These are phyloP conservation scores for Solea senegalensis DNA, from an alignment of 2,113 vertebrate genomes.

Conservation along the genomic window DNA sequence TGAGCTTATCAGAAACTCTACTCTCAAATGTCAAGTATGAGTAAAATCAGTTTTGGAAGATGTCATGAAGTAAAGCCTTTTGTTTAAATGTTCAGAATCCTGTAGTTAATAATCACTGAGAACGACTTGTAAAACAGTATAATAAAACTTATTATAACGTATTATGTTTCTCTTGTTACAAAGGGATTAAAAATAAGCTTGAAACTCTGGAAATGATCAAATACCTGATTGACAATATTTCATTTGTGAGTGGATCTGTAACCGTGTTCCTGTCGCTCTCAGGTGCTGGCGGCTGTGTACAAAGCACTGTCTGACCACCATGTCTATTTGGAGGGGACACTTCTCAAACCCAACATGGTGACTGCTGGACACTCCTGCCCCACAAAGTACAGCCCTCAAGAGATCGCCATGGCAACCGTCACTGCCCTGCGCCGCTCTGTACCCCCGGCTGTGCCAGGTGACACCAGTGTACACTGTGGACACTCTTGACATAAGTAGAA, in stretches of 20 bases:
- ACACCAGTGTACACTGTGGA: conserved; percentile 34
- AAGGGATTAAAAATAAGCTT: too few relatives aligned
- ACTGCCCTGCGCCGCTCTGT: conserved; percentile 85
- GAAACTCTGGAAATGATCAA: too few relatives aligned
- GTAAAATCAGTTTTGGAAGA: too few relatives aligned
- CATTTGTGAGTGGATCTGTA: neutral
- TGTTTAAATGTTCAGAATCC: too few relatives aligned
- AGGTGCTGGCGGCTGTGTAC: conserved; percentile 85
- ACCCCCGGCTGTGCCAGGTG: conserved; percentile 86
- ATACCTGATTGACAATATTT: too few relatives aligned
- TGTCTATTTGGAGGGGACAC: conserved; percentile 79
- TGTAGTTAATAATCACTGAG: too few relatives aligned
- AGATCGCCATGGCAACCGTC: conserved; percentile 88
- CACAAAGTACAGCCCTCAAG: conserved; percentile 81
- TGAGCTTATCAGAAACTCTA: too few relatives aligned
- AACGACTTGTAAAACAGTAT: too few relatives aligned
- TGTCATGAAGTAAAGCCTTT: too few relatives aligned
- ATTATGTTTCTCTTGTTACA: too few relatives aligned
- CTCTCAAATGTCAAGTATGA: too few relatives aligned
- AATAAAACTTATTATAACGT: too few relatives aligned
- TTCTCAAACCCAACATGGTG: conserved; percentile 91
- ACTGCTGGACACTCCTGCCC: conserved; percentile 86
- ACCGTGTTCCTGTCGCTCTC: conserved; percentile 85
- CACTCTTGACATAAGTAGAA: neutral
- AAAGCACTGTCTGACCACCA: conserved; percentile 84